Base-by-base conservation (phyloP, 2,797 vertebrate species). In the Natrix natrix region DNA sequence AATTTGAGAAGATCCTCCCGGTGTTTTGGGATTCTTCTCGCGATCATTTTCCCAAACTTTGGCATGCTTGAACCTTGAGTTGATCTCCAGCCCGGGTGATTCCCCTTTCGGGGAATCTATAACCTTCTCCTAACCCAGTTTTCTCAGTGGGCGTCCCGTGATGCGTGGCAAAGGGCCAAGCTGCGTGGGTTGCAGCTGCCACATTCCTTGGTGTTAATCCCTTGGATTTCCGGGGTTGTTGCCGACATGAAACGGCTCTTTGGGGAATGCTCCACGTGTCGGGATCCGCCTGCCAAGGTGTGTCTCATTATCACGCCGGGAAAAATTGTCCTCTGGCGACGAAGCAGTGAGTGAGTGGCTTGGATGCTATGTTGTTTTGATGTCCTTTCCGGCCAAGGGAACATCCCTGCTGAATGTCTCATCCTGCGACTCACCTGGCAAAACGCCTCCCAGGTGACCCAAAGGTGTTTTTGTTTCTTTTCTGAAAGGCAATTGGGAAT, bases 51-150 rank as follows among this genome's bases (percentile, higher is more conserved):
- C 14, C 66, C 66, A 69, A 69, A 14, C n/a, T 32, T 69, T 32
- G 13, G n/a, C n/a, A 7, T 0, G 5, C 66, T 32, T 6, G 61
- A 32, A 32, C n/a, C 14, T 1, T 6, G n/a, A 2, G 2, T 37
- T 78, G 7, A 20, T 10, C 17, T 22, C 69, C 32, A 10, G 32
- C 69, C 7, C 0, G 37, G 74, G 37, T 22, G 32, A 43, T 24
- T 78, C 8, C 8, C 8, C 20, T 17, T 22, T 78, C 2, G 1
- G 37, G 37, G 37, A 1, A 43, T 78, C 17, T 10, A 17, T 22
- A 11, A 22, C 3, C 37, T 43, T 17, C 74, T 78, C 74, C 37
- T 78, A 37, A 78, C 74, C 43, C 74, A 78, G 20, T 11, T 78
- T 43, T 37, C 74, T 43, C 20, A 0, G 8, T 43, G 74, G 37